A percentile compares a stretch with the other conserved stretches of the same genome.
These are phyloP conservation scores for Oryctolagus cuniculus DNA, from an alignment of 2,113 vertebrate genomes.

Conservation along the genomic window mOryCun1.1 NC_091433.1:57257501-57258000, in stretches of 20 bases:
- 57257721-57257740: background rate
- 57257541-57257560: background rate
- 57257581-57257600: background rate
- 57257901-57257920: background rate
- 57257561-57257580: background rate
- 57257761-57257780: background rate
- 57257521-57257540: background rate
- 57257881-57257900: background rate
- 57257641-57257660: background rate
- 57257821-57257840: background rate
- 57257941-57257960: background rate
- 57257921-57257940: background rate
- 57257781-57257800: constrained; percentile 7
- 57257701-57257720: background rate
- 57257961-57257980: background rate
- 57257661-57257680: background rate
- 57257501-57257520: background rate
- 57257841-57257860: background rate
- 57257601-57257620: background rate
- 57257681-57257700: background rate
- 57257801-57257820: background rate
- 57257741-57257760: background rate
- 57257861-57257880: background rate
- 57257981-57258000: background rate
- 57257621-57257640: background rate